Percentiles rank a stretch among this genome's conserved stretches.
Evolutionary conservation across 64 coral and sea anemone genomes (phyloP).

Genomic region (Actinia equina): DNA sequence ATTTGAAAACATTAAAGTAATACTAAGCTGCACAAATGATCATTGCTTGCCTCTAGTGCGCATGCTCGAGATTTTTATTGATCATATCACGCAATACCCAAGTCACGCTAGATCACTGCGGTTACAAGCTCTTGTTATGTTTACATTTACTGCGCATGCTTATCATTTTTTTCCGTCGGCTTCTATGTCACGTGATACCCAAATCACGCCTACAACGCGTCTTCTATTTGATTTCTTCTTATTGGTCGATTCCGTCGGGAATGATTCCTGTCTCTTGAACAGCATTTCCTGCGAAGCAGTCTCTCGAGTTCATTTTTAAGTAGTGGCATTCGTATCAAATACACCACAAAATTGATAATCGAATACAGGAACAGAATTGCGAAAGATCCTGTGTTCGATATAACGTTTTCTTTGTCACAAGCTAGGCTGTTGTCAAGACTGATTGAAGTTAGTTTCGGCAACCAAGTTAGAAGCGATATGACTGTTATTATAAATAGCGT

Average conservation of each 20-base stretch:
- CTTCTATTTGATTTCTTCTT: background rate
- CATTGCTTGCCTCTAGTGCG: no score
- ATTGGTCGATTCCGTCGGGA: background rate
- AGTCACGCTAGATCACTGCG: no score
- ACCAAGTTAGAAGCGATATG: background rate
- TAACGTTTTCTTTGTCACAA: background rate
- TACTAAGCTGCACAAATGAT: no score
- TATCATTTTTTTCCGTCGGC: no score
- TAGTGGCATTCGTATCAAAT: background rate
- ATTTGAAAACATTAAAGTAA: no score
- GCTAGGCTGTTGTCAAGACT: background rate
- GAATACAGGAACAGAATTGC: background rate
- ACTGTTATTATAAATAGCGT: background rate
- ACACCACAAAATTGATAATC: background rate
- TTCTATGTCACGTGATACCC: background rate
- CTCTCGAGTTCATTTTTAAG: background rate
- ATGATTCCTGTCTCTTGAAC: background rate
- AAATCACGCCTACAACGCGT: background rate
- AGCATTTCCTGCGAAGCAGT: background rate
- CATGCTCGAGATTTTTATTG: no score
- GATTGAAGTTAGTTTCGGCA: background rate
- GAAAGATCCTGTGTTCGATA: background rate
- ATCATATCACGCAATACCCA: no score
- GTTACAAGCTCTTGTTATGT: no score
- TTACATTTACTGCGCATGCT: no score